Evolutionary conservation across 2,888 invertebrate species (phyloP), one percentile per base, ranked within the genome.

Genomic region (Caenorhabditis sp.): DNA sequence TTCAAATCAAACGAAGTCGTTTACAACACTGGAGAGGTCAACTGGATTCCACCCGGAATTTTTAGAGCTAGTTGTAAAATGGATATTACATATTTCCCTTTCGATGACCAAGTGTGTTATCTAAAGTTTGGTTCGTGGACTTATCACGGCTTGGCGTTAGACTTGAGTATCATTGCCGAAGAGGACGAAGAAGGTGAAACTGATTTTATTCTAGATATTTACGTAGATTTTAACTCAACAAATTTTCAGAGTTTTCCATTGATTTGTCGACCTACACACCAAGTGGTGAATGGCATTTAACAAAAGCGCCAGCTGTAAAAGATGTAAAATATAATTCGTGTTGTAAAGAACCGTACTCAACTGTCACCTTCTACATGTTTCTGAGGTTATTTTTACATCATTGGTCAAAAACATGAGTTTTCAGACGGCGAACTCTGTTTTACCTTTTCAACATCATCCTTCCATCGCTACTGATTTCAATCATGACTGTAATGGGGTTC

Each of bases 51-150:
- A 15, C 89, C 89, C 0, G 88, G 86, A 9, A 86, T 86, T 18
- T 87, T 88, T 47, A 51, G 82, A 24, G 88, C 88, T 5, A 86
- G 85, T 61, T 88, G 88, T 56, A 88, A 88, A 55, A 88, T 88
- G 88, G 88, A 88, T 56, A 88, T 88, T 37, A 88, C 88, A 0
- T 88, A 87, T 76, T 89, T 89, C 37, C 89, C 89, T 0, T 89
- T 89, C 64, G 89, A 89, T 64, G 86, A 87, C 32, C 89, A 89
- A 70, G 83, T 84, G 0, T 90, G 90, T 58, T 86, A 82, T 44
- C 65, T 89, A 11, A 87, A 88, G 94, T 98, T 98, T 93, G 98
- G 98, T 92, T 97, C 97, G 92, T 99, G 98, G 98, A 98, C 98
- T 88, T 97, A 98, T 93, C 97, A 97, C 93, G 97, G 97, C 1